Conservation (phyloP, 2,113 vertebrate genomes). For the Oreotrochilus melanogaster region DNA sequence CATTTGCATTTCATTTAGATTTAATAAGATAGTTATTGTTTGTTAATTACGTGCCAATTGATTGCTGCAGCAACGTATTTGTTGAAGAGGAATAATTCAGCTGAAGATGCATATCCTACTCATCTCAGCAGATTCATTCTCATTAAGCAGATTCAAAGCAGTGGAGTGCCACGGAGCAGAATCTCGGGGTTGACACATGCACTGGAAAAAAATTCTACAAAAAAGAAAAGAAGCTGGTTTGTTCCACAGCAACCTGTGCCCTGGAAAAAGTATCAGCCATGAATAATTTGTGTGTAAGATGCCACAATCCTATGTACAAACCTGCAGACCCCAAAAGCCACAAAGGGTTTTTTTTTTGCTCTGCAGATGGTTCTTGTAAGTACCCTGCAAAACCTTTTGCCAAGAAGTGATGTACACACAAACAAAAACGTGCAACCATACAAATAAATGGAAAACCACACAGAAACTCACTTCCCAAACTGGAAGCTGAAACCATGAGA, state of each 20-base stretch:
- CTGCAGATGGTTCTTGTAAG: background rate
- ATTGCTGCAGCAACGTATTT: conserved; percentile 55
- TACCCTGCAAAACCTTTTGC: background rate
- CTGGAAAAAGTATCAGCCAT: background rate
- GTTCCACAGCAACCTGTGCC: background rate
- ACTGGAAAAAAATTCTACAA: background rate
- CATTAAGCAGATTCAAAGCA: background rate
- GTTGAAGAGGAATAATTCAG: conserved; percentile 52
- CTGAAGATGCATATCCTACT: conserved; percentile 5
- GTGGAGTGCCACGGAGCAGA: background rate
- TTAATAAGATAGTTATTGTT: conserved; percentile 46
- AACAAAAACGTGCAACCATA: background rate
- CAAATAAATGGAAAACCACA: background rate
- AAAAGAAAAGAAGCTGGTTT: background rate
- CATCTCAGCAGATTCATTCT: too few relatives aligned
- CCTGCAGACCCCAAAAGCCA: background rate
- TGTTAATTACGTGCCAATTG: conserved; percentile 41
- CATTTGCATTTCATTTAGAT: conserved; percentile 38
- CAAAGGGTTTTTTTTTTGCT: background rate
- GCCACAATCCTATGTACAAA: background rate
- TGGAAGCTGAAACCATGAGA: background rate
- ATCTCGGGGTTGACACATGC: background rate
- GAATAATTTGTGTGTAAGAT: background rate
- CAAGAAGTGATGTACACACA: background rate
- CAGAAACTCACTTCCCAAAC: background rate